Base-by-base conservation (phyloP, 2,888 invertebrate genomes). In the Caenorhabditis zanzibari region DNA sequence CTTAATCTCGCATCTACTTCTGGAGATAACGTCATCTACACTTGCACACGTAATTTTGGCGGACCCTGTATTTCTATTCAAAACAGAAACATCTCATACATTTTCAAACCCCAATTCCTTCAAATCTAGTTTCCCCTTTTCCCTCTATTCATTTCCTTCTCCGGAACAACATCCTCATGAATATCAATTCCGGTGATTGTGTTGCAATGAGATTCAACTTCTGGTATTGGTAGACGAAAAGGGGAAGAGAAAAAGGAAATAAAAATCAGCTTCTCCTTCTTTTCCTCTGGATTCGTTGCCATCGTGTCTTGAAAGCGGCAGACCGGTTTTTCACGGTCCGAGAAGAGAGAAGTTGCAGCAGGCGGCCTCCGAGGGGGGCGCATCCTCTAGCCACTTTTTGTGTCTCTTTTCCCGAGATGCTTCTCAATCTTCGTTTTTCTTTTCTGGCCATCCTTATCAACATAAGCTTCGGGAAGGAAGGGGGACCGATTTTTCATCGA, bases 321-420 rank as follows among this genome's bases (percentile, higher is more conserved):
- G 75, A 75, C 75, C 75, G 75, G 75, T 75, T 66, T 58, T 56
- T 16, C 56, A 61, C 41, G 28, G 52, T 52, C 28, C 64, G 32
- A 32, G 32, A 32, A 32, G 44, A 58, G 64, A 75, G 56, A 64
- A 77, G 77, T 54, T 54, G 77, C 63, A 69, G 76, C 59, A 63
- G 69, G 76, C 68, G 68, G 61, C 47, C 66, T n/a, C n/a, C n/a
- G n/a, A n/a, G n/a, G 41, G 16, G 35, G 44, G 19, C 52, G 41
- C 66, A 44, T 63, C 56, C 54, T 28, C 71, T 79, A 79, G 79
- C 79, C 79, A 71, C 79, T 79, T 79, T 79, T 71, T 79, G 71
- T 61, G 41, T 76, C 68, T 58, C 38, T 28, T 47, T 68, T 68
- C 76, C 58, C 61, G 69, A 28, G 58, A 44, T 56, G 61, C 61